These are phyloP conservation scores for Gorsachius goisagi DNA, from an alignment of 2,113 vertebrate species.

Conservation along the genomic window DNA sequence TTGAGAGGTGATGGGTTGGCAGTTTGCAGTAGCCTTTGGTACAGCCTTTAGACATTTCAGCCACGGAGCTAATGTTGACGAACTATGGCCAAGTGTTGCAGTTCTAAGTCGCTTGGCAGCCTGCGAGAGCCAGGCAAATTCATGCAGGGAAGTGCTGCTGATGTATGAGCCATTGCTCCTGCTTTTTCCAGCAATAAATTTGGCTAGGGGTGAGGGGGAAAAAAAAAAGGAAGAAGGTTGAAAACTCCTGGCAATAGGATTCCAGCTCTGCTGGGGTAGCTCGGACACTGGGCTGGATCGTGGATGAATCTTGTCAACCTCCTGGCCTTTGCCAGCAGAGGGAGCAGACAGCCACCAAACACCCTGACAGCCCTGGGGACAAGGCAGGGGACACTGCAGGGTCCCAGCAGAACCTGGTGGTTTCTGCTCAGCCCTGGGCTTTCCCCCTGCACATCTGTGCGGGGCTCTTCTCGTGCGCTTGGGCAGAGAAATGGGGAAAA, in stretches of 20 bases:
- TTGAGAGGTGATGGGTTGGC: constrained; percentile 74
- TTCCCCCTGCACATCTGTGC: not conserved
- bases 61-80: not conserved
- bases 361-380: not conserved
- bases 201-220: not conserved
- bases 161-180: not conserved
- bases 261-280: not conserved
- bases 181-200: not conserved
- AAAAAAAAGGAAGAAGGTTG: not conserved
- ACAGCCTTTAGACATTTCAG: not conserved
- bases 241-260: not conserved
- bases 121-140: fast-evolving
- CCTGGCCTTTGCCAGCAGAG: constrained; percentile 30
- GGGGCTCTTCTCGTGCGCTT: not conserved
- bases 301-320: not conserved
- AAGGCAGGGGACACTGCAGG: not conserved
- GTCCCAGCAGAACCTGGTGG: not conserved
- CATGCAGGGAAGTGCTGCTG: not conserved
- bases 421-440: not conserved
- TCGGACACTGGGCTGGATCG: fast-evolving
- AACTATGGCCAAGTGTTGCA: fast-evolving
- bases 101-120: not conserved
- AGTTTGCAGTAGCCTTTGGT: fast-evolving
- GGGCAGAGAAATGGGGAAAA: not conserved
- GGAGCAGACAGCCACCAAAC: constrained; percentile 18